Evolutionary conservation across 30 jellyfish, hydroid and myxozoan species (phyloP), one percentile per base, ranked within the genome.

Genomic region (Phacellophora camtschatica): DNA sequence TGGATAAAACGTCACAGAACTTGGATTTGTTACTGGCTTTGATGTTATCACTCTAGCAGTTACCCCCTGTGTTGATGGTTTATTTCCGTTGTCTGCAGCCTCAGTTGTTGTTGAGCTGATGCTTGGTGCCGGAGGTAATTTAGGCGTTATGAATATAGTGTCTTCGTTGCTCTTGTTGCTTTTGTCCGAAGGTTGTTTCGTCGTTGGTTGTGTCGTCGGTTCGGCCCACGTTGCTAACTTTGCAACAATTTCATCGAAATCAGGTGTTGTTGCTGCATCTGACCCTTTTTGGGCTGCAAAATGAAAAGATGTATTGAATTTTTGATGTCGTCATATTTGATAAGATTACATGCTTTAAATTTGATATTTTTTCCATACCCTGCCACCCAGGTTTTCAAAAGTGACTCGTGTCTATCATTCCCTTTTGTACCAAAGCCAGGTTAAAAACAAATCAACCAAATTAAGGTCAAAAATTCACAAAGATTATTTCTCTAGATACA

Each of bases 191-290:
- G 86, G 35, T 56, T 75, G 70, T 23, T 48, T 48, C 16, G 88
- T 75, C 20, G 88, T 75, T 1, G 88, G 88, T 18, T 75, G 57
- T 25, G 79, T 75, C 16, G 88, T 75, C 0, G 88, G 79, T 72
- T 25, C 28, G 2, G 41, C 2, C 64, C 58, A 48, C 42, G 88
- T 75, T 18, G 88, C 88, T 23, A 75, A 20, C 58, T 75, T 56
- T 18, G 88, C 88, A 39, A 75, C 57, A 8, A 75, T 75, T 13
- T 68, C 88, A 54, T 74, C 77, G 31, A 55, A 27, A 35, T 75
- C 88, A 5, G 69, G 53, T 18, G 76, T 42, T 16, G 70, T 2
- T 49, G n/a, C n/a, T n/a, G n/a, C n/a, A n/a, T n/a, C n/a, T n/a
- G n/a, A n/a, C n/a, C n/a, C n/a, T n/a, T n/a, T n/a, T n/a, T n/a